Base-by-base conservation (phyloP, 92 coral and sea anemone genomes). In the Heliopora coerulea region DNA sequence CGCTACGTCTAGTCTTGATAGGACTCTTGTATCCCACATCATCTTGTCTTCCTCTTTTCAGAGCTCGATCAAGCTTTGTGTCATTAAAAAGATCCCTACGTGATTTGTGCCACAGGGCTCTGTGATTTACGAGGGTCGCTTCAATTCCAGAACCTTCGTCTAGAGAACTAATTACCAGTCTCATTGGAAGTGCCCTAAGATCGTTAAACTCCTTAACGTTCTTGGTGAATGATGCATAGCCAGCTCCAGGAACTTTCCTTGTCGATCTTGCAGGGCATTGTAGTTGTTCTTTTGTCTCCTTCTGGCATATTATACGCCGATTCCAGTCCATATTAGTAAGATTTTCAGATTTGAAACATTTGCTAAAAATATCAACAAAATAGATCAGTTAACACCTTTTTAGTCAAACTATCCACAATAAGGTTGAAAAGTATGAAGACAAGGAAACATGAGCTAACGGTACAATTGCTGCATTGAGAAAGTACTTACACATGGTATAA, bases 191-290 rank as follows among this genome's bases (percentile, higher is more conserved):
- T 9, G 23, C 3, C 68, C 68, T 0, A 5, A 50, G 58, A 5
- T 50, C 58, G n/a, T 50, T 5, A 50, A 50, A 50, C 26, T 50
- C 28, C 2, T 5, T 15, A 33, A 62, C 46, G 46, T 62, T 48
- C 28, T 62, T 41, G 1, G 68, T 41, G 18, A 62, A 62, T 12
- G 68, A 62, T 12, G 21, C 28, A 12, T 62, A 62, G 24, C 44
- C 68, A 25, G 17, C 28, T 1, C 46, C 35, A 26, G 28, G 13
- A 13, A 41, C 18, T 62, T 5, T 41, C 68, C 28, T 62, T 19
- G 68, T 62, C 28, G 68, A 62, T 2, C 28, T 62, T 23, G 12
- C 44, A 23, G 68, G 68, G 13, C 68, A 62, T 41, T 62, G 68
- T 40, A 62, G 28, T 3, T 3, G 5, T 4, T 50, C 58, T 17